A percentile compares a stretch with the other conserved stretches of the same genome.
These are phyloP conservation scores for Momotus momota DNA, from an alignment of 2,797 vertebrate species.

Conservation along the genomic window DNA sequence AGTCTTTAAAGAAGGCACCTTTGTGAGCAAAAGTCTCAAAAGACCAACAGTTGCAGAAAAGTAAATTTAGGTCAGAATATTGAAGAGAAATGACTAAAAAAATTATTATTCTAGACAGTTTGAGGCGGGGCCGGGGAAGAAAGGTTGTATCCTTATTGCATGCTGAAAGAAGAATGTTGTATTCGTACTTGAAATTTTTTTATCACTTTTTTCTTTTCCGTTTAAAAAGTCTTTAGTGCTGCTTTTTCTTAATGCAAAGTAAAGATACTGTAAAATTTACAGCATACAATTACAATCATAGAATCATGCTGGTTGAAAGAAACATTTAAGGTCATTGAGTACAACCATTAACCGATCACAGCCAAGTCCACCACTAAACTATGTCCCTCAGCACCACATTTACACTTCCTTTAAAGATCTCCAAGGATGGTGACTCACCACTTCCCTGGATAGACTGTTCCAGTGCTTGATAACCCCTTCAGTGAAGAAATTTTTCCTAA, in stretches of 20 bases:
- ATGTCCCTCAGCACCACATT: too few species aligned
- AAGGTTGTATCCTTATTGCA: not conserved
- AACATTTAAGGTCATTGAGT: not conserved
- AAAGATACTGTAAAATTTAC: not conserved
- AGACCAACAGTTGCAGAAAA: not conserved
- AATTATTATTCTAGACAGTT: not conserved
- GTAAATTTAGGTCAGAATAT: not conserved
- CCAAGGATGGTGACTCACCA: not conserved
- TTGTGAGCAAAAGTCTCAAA: not conserved
- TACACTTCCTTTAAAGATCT: not conserved
- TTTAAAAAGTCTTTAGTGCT: not conserved
- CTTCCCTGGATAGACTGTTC: not conserved
- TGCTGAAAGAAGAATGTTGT: not conserved
- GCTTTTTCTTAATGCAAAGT: not conserved
- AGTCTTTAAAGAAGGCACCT: not conserved
- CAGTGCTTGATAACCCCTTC: too few species aligned
- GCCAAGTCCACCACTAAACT: too few species aligned
- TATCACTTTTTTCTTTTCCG: not conserved
- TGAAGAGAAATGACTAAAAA: not conserved
- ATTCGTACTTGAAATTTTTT: not conserved
- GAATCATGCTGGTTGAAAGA: not conserved
- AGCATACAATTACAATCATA: not conserved
- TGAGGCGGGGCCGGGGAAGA: fast-evolving
- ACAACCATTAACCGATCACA: not conserved
- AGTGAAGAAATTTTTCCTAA: too few species aligned